Conservation (phyloP, 2,113 vertebrate genomes). For the Forbesichthys agassizii region DNA sequence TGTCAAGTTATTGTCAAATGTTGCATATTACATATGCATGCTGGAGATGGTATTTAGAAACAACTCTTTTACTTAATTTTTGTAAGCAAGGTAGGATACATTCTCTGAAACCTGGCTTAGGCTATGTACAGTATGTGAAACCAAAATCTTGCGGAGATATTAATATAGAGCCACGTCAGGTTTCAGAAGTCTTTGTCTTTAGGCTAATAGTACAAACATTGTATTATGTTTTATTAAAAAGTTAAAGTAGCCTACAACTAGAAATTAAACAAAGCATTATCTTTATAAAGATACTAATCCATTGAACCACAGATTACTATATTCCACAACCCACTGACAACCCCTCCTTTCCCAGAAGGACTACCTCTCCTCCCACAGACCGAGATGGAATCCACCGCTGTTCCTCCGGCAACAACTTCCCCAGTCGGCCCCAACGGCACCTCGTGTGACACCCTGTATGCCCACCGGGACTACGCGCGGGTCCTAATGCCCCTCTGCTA, state of each 20-base stretch:
- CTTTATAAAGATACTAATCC: too few relatives aligned
- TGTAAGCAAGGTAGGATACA: conserved; percentile 20
- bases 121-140: too few relatives aligned
- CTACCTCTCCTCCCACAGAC: conserved; percentile 4
- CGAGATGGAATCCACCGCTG: conserved; percentile 18
- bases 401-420: background rate
- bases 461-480: conserved; percentile 80
- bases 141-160: too few relatives aligned
- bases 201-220: background rate
- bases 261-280: too few relatives aligned
- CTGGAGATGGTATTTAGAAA: conserved; percentile 1
- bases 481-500: conserved; percentile 87
- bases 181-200: too few relatives aligned
- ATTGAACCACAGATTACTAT: too few relatives aligned
- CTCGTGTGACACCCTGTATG: conserved; percentile 78
- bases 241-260: too few relatives aligned
- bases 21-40: background rate
- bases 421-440: conserved; percentile 8
- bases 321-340: background rate
- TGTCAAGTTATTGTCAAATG: background rate
- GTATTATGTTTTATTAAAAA: too few relatives aligned
- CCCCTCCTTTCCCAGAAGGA: conserved; percentile 18
- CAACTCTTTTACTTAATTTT: conserved; percentile 48
- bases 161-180: too few relatives aligned
- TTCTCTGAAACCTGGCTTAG: too few relatives aligned